Conservation (phyloP, 2,888 invertebrate genomes). For the Rugalucina vietnamica region DNA sequence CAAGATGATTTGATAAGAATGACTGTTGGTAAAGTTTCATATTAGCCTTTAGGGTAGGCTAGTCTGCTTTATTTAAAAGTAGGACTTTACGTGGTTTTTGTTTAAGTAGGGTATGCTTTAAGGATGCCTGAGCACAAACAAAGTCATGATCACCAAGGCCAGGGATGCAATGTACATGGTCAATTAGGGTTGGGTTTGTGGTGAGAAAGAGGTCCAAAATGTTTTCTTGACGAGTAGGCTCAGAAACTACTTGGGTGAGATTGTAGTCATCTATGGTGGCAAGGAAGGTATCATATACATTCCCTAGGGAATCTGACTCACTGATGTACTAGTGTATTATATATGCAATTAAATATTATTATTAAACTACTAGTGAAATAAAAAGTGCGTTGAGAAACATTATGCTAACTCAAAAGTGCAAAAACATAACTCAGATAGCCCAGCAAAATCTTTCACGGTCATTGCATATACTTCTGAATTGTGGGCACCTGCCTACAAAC, state of each 20-base stretch:
- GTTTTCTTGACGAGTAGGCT: background rate
- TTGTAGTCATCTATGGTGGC: background rate
- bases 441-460: too few relatives aligned
- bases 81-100: background rate
- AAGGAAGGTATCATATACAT: background rate
- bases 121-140: background rate
- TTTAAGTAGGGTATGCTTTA: background rate
- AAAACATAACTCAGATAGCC: too few relatives aligned
- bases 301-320: background rate
- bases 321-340: too few relatives aligned
- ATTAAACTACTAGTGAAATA: too few relatives aligned
- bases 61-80: background rate
- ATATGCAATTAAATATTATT: too few relatives aligned
- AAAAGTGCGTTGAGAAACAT: too few relatives aligned
- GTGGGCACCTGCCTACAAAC: too few relatives aligned
- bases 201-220: background rate
- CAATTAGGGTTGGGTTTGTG: background rate
- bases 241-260: background rate
- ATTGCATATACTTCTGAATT: too few relatives aligned
- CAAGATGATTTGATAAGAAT: background rate
- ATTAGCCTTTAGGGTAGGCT: background rate
- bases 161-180: background rate
- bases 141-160: conserved; percentile 5
- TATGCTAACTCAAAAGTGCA: too few relatives aligned
- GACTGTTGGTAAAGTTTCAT: background rate